Evolutionary conservation across 2,797 vertebrate genomes (phyloP).

Genomic region (Platalea minor): DNA sequence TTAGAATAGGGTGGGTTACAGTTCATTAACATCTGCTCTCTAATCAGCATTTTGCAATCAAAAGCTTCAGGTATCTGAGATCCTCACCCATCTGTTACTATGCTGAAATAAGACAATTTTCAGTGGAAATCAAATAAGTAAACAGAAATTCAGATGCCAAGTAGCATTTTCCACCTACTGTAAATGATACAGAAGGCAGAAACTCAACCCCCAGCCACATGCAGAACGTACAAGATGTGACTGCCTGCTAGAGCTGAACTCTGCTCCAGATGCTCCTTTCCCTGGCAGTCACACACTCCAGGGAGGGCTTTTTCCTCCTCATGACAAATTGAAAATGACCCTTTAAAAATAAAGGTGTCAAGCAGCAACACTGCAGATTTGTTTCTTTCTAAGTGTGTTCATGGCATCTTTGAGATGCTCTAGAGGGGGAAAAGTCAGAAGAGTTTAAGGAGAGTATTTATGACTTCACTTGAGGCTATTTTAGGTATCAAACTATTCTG

Average conservation of each 20-base stretch:
- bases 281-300: not conserved
- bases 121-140: not conserved
- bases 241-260: not conserved
- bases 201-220: not conserved
- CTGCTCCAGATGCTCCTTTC: not conserved
- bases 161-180: not conserved
- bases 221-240: not conserved
- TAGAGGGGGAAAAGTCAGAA: not conserved
- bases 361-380: not conserved
- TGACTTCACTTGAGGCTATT: not conserved
- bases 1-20: not conserved
- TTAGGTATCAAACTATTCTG: not conserved
- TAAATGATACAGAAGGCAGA: not conserved
- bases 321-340: not conserved
- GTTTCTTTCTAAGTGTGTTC: not conserved
- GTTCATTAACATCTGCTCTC: not conserved
- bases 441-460: not conserved
- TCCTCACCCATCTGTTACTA: constrained; percentile 11
- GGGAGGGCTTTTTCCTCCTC: not conserved
- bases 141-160: not conserved
- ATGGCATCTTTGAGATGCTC: not conserved
- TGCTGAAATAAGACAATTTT: not conserved
- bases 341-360: not conserved
- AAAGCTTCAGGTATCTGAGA: constrained; percentile 14
- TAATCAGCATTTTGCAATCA: not conserved